Base-by-base conservation (phyloP, 2,113 vertebrate genomes). In the Hiodon tergisus region DNA sequence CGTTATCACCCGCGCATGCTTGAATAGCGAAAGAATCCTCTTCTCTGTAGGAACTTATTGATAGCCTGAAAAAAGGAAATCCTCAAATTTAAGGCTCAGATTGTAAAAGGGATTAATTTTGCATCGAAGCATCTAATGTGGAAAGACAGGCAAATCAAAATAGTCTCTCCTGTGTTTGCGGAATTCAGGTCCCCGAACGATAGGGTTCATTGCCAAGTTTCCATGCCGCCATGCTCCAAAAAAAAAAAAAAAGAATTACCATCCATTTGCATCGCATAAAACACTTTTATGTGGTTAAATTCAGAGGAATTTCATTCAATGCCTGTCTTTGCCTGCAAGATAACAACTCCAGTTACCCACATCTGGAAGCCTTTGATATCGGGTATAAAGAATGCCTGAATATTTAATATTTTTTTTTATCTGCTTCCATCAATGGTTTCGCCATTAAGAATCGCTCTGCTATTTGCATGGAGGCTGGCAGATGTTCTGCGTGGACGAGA, bases 271-370 rank as follows among this genome's bases (percentile, higher is more conserved):
- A 93, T 94, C 88, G 90, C 91, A 93, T 93, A 90, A 93, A 92
- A 93, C 90, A 92, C 87, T 89, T 92, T 92, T 92, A 89, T 91
- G 89, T 90, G 90, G 92, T 94, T 93, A 93, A 91, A 98, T 98
- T 96, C 95, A 95, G 94, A 92, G 94, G 94, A 94, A 94, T 94
- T 95, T 93, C 94, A 95, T 95, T 97, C 95, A 97, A 98, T 96
- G 96, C 94, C 96, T 99, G 96, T 94, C 96, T 94, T 96, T 94
- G 94, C 93, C 93, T 94, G 93, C 93, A 90, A 92, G 96, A 98
- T 98, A 98, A 97, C 94, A 97, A 97, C 97, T 96, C 92, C 94
- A 94, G 95, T 94, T 94, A 93, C 94, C 93, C 94, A 95, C 94
- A 90, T 95, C 95, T 96, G 94, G 91, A 93, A 93, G 93, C 95